Evolutionary conservation across 2,888 invertebrate species (phyloP), one percentile per base, ranked within the genome.

Genomic region (Steinernema carpocapsae): DNA sequence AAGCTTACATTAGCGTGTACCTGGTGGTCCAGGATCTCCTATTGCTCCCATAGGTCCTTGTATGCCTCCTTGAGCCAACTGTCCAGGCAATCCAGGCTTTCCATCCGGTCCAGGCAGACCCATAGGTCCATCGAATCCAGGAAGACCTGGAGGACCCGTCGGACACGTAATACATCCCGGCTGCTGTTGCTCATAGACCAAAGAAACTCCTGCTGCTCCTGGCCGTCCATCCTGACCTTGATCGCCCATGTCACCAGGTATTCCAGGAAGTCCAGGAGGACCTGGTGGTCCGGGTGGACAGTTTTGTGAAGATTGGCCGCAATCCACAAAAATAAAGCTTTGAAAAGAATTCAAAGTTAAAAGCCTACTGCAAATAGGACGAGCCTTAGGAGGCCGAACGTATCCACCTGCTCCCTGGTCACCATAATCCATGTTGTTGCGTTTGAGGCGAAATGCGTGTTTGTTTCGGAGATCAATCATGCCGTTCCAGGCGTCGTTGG

Each of bases 91-190:
- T 29, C 71, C 71, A 7, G 43, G 43, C 24, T 14, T 10, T 22
- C 71, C 71, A 37, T 22, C 42, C 14, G 43, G 45, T 70, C 71
- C 71, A 43, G 24, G 22, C 4, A 22, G 24, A 22, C 71, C 71
- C 19, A 46, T 46, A 14, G 19, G 19, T 4, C 71, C 71, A 32
- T 70, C 71, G 43, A 45, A 45, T 2, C 71, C 71, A 19, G 71
- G 45, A 19, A 24, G 71, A 10, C 71, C 71, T 6, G 71, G 45
- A 4, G 71, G 71, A 2, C 71, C 71, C 46, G 24, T 46, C 19
- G 71, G 71, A 24, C 71, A 43, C 22, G 12, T 4, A 17, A 56
- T 56, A 26, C 56, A 56, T 22, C 56, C 22, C 3, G 24, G 19
- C 6, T 10, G 56, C 6, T 32, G 3, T 22, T 4, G 14, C 2